Evolutionary conservation across 2,797 vertebrate species (phyloP), one percentile per base, ranked within the genome.

Genomic region (Danio albolineatus): DNA sequence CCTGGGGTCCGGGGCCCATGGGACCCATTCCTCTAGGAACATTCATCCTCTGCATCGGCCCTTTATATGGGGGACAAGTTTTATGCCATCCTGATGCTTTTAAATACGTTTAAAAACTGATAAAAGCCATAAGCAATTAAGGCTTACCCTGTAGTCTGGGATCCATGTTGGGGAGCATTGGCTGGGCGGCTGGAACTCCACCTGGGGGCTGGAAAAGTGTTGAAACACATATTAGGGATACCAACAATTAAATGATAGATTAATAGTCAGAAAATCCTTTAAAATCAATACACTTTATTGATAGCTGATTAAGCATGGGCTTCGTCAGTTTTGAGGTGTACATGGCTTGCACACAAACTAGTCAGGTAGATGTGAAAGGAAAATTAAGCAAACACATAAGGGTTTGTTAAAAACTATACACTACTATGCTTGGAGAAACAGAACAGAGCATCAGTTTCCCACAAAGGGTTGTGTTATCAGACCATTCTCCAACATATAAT

Each of bases 11-110:
- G 0, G 97, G 97, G 51, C 96, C 98, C 96, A 99, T 98, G 12
- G 97, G 97, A 82, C 96, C 98, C 97, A 99, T 99, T 89, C 96
- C 97, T 94, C 97, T 95, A 2, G 97, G 97, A 87, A 96, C 96
- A 85, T 95, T 97, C 97, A 99, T 99, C 92, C 97, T 96, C 92
- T 98, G 97, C 97, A 99, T 99, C 64, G 97, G 97, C 77, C 97
- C 97, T 94, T 96, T 95, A 85, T 95, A 96, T 90, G 96, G 95
- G 95, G 59, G 95, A 96, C 43, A n/a, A 17, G 38, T 17, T 53
- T 57, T 16, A n/a, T 17, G 3, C 7, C 1, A 0, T 46, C 13
- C 5, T 44, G 17, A 7, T 36, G 16, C 19, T 56, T 73, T 17
- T 19, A 53, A 65, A 46, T 8, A 8, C 48, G 6, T 48, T 16